A percentile compares a stretch with the other conserved stretches of the same genome.
Evolutionary conservation across 2,113 vertebrate species (phyloP).

Genomic region (Poicephalus gulielmi): DNA sequence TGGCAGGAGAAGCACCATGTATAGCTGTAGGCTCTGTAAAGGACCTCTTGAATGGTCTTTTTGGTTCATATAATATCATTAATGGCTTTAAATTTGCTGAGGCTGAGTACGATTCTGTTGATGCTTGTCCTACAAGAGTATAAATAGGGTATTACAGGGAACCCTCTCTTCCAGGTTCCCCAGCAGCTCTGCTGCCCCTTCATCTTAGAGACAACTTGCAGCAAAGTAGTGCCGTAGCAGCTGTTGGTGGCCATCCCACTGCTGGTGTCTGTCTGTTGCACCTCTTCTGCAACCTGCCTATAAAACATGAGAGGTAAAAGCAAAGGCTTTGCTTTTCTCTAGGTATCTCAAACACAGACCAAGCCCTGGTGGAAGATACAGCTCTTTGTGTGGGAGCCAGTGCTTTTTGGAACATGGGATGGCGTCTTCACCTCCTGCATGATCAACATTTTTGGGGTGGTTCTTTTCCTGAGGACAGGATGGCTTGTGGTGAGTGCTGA

Average conservation of each 20-base stretch:
- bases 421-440: conserved; percentile 98
- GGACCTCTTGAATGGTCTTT: not conserved
- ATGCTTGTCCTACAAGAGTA: not conserved
- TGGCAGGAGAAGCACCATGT: not conserved
- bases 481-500: conserved; percentile 87
- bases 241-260: not conserved
- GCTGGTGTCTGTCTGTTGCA: not conserved
- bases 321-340: not conserved
- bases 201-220: not conserved
- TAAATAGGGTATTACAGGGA: not conserved
- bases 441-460: conserved; percentile 99
- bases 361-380: conserved; percentile 96
- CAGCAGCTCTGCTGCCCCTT: not conserved
- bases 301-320: not conserved
- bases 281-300: not conserved
- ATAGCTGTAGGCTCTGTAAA: not conserved
- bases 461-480: conserved; percentile 93
- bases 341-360: conserved; percentile 80
- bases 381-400: conserved; percentile 93
- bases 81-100: rapidly evolving
- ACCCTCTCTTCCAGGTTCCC: not conserved
- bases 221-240: not conserved
- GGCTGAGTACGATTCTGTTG: not conserved
- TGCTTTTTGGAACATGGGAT: conserved; percentile 97
- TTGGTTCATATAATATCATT: not conserved